These are phyloP conservation scores for Nasonia giraulti DNA, from an alignment of 1,140 invertebrate genomes.

Conservation along the genomic window DNA sequence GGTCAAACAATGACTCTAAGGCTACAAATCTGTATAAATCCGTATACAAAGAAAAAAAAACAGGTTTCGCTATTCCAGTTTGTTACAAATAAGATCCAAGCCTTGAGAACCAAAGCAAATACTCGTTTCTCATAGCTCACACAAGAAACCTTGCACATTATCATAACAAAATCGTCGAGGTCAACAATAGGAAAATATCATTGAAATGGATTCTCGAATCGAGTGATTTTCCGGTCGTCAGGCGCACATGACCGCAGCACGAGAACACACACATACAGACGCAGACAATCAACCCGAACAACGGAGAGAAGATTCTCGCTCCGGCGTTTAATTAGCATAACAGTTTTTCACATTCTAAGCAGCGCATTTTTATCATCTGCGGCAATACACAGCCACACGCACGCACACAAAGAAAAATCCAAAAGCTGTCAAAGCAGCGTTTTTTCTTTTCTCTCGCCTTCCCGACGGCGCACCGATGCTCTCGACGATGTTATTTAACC, in stretches of 20 bases:
- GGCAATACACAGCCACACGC: too few relatives aligned
- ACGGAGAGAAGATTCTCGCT: background rate
- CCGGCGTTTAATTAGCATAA: constrained; percentile 19
- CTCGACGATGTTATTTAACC: constrained; percentile 2
- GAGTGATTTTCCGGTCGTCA: constrained; percentile 4
- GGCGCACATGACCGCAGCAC: background rate
- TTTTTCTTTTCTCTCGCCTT: background rate
- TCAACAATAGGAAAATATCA: background rate
- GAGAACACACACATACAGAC: background rate
- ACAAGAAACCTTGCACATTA: background rate
- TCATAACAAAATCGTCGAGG: background rate
- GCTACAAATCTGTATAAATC: too few relatives aligned
- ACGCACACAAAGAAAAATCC: constrained; percentile 21
- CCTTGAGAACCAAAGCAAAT: too few relatives aligned
- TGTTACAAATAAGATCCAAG: too few relatives aligned
- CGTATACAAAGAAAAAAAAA: too few relatives aligned
- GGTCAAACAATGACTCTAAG: too few relatives aligned
- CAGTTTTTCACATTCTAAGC: constrained; percentile 46
- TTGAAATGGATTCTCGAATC: constrained; percentile 29
- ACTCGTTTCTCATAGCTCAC: background rate
- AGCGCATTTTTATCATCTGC: constrained; percentile 21
- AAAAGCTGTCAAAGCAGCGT: background rate
- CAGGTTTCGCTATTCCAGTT: too few relatives aligned
- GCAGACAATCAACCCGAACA: background rate
- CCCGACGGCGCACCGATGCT: background rate